phyloP scores from a whole-genome alignment of 2,797 vertebrate species.

The Gymnoscopelus braueri region DNA sequence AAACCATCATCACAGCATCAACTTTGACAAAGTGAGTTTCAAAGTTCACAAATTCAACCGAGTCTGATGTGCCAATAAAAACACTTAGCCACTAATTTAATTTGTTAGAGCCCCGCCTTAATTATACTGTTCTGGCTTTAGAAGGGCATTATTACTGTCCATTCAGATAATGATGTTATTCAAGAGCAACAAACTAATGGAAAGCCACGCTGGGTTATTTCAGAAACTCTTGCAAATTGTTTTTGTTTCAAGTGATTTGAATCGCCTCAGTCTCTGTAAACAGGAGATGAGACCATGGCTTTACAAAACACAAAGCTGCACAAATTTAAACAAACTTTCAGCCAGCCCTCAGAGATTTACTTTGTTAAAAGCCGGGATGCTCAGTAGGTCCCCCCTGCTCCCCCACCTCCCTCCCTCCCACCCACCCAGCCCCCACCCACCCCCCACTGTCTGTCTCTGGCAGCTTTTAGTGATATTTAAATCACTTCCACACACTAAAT shows the following conservation, averaged over 20 bases:
- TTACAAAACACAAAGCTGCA: slow-evolving; percentile 30
- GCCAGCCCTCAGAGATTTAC: slow-evolving; percentile 37
- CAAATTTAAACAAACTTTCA: slow-evolving; percentile 5
- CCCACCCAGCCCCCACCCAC: slow-evolving; percentile 34
- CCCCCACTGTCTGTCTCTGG: slow-evolving; percentile 39
- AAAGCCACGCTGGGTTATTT: background rate
- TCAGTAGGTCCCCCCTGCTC: no score
- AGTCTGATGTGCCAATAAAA: background rate
- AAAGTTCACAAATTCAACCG: background rate
- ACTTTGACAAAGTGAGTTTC: background rate
- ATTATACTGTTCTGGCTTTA: slow-evolving; percentile 18
- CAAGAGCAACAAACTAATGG: slow-evolving; percentile 18
- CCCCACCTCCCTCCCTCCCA: background rate
- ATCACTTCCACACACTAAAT: slow-evolving; percentile 23
- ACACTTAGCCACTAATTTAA: background rate
- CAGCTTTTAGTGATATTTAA: slow-evolving; percentile 12
- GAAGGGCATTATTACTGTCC: background rate
- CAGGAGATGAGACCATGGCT: slow-evolving; percentile 36
- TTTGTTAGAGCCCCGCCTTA: background rate
- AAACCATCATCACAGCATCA: no score
- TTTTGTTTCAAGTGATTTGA: slow-evolving; percentile 40
- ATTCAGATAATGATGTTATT: slow-evolving; percentile 24
- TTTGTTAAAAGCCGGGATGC: slow-evolving; percentile 7
- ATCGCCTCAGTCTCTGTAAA: slow-evolving; percentile 14
- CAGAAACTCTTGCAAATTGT: slow-evolving; percentile 22